phyloP scores from a whole-genome alignment of 2,888 invertebrate genomes.

The Xestia c-nigrum region DNA sequence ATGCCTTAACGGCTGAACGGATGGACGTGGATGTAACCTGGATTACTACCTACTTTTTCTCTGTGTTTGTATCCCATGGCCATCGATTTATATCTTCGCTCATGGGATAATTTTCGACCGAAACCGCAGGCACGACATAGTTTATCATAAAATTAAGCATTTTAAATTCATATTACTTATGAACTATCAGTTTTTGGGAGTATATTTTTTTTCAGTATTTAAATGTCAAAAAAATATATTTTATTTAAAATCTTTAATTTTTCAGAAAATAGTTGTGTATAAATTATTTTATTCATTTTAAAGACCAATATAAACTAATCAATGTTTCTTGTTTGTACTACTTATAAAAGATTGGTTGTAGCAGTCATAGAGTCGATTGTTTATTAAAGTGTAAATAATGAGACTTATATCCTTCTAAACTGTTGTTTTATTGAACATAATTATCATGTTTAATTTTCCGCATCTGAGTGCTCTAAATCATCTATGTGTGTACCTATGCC shows the following conservation, averaged over 20 bases:
- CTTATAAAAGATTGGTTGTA: slow-evolving; percentile 53
- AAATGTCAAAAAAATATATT: slow-evolving; percentile 49
- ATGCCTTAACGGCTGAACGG: background rate
- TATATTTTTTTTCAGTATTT: slow-evolving; percentile 69
- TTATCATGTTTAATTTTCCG: slow-evolving; percentile 68
- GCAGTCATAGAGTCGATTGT: slow-evolving; percentile 60
- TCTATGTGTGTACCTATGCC: slow-evolving; percentile 78
- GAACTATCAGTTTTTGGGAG: slow-evolving; percentile 37
- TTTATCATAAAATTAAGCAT: slow-evolving; percentile 13
- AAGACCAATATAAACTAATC: slow-evolving; percentile 41
- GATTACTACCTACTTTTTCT: background rate
- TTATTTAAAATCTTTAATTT: slow-evolving; percentile 47
- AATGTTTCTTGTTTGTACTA: slow-evolving; percentile 41
- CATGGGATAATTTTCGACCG: slow-evolving; percentile 2
- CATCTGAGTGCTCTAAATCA: slow-evolving; percentile 80
- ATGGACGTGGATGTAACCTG: background rate
- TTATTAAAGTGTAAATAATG: slow-evolving; percentile 74
- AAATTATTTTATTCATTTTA: slow-evolving; percentile 47
- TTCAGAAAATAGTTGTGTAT: slow-evolving; percentile 43
- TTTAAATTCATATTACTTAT: slow-evolving; percentile 23
- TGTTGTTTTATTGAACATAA: slow-evolving; percentile 69
- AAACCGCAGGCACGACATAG: background rate
- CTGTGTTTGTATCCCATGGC: background rate
- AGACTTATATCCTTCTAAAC: slow-evolving; percentile 76
- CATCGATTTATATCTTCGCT: background rate